These are phyloP conservation scores for Verasper variegatus DNA, from an alignment of 2,113 vertebrate genomes.

Conservation along the genomic window DNA sequence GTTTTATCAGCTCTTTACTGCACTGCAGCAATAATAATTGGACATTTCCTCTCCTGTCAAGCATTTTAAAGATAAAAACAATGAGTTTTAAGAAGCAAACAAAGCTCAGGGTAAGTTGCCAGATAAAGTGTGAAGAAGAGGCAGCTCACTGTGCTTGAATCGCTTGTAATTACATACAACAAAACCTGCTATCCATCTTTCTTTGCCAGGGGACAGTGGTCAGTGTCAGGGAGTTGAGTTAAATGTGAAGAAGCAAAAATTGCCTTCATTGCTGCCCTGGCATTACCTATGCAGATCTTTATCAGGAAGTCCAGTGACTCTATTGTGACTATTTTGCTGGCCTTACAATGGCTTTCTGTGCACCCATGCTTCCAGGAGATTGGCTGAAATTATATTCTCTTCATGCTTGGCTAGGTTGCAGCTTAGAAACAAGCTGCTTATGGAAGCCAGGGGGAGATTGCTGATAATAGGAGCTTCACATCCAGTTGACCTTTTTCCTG, in stretches of 20 bases:
- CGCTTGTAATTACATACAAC: conserved; percentile 79
- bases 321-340: conserved; percentile 83
- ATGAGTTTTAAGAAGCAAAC: conserved; percentile 66
- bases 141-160: conserved; percentile 61
- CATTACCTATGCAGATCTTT: conserved; percentile 87
- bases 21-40: conserved; percentile 15
- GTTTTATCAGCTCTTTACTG: conserved; percentile 12
- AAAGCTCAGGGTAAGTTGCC: conserved; percentile 64
- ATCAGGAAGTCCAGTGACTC: conserved; percentile 79
- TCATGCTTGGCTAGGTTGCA: conserved; percentile 85
- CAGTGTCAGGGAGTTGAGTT: conserved; percentile 72
- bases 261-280: conserved; percentile 80
- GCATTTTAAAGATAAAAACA: conserved; percentile 19
- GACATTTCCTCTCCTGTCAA: not conserved
- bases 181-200: conserved; percentile 80
- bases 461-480: conserved; percentile 83
- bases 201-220: conserved; percentile 74
- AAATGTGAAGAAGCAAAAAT: conserved; percentile 75
- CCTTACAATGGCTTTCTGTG: conserved; percentile 83
- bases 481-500: conserved; percentile 83
- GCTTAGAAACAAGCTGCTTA: conserved; percentile 85
- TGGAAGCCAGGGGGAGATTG: conserved; percentile 79
- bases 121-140: conserved; percentile 72
- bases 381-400: conserved; percentile 86
- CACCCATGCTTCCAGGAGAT: conserved; percentile 81